Percentiles rank a stretch among this genome's conserved stretches.
Conservation (phyloP, 2,888 invertebrate genomes). For the Parnassius orleans region DNA sequence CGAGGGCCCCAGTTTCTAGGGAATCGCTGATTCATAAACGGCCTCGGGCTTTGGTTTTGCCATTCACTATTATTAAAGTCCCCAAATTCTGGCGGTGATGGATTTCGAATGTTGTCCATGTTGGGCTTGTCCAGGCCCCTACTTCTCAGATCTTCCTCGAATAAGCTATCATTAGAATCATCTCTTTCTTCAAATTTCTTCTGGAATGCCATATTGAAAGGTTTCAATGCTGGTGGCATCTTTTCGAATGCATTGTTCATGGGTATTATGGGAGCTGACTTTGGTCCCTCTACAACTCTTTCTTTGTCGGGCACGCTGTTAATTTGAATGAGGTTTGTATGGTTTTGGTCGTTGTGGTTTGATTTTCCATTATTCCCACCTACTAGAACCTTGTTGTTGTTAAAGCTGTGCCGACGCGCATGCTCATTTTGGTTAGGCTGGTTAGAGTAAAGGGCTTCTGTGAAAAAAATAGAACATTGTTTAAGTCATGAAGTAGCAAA, state of each 20-base stretch:
- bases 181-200: constrained; percentile 28
- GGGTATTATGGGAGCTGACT: constrained; percentile 46
- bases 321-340: constrained; percentile 49
- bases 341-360: constrained; percentile 45
- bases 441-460: constrained; percentile 61
- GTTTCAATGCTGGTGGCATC: constrained; percentile 55
- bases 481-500: too few relatives aligned
- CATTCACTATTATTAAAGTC: constrained; percentile 48
- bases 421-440: constrained; percentile 76
- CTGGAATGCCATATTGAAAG: neutral
- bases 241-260: constrained; percentile 62
- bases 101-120: constrained; percentile 28
- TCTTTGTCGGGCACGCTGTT: constrained; percentile 37
- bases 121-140: constrained; percentile 41
- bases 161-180: constrained; percentile 42
- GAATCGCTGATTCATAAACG: constrained; percentile 54
- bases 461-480: constrained; percentile 19
- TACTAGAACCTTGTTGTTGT: constrained; percentile 72
- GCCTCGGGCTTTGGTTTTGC: constrained; percentile 32
- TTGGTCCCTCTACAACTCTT: constrained; percentile 40
- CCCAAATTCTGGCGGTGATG: constrained; percentile 38
- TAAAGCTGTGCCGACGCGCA: constrained; percentile 69
- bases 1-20: constrained; percentile 68
- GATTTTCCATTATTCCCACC: constrained; percentile 60
- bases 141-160: constrained; percentile 54